Conservation (phyloP, 2,113 vertebrate species). For the Oceanites oceanicus region DNA sequence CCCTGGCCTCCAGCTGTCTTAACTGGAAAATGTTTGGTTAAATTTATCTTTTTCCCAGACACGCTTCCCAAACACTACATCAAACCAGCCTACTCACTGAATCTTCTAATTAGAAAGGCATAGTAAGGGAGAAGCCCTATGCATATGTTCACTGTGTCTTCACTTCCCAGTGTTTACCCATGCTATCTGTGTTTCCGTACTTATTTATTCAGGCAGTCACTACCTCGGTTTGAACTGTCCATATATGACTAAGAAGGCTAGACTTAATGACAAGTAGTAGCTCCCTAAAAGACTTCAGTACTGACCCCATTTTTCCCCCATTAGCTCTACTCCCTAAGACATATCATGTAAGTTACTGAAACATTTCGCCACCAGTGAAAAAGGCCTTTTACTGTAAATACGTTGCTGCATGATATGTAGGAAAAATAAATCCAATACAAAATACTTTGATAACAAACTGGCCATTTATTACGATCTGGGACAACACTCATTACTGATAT, state of each 20-base stretch:
- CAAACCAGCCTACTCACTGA: not conserved
- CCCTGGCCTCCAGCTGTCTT: not conserved
- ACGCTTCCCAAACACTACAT: not conserved
- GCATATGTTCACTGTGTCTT: not conserved
- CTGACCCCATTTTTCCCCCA: not conserved
- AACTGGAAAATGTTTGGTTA: not conserved
- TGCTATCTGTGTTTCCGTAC: not conserved
- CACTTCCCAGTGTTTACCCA: not conserved
- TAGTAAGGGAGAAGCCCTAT: not conserved
- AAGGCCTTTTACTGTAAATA: not conserved
- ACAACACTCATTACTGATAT: not conserved
- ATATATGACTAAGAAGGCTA: not conserved
- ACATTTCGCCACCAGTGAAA: not conserved
- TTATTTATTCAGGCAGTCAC: not conserved
- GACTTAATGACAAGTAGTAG: not conserved
- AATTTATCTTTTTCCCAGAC: not conserved
- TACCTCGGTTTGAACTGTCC: not conserved
- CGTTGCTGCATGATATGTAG: not conserved
- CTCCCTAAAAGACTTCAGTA: not conserved
- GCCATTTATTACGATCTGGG: not conserved
- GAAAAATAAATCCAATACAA: not conserved
- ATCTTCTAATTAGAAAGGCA: not conserved
- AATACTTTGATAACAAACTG: not conserved
- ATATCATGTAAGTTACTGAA: not conserved
- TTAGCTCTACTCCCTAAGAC: not conserved